Conservation (phyloP, 1,140 invertebrate species). For the Mylabris phalerata region DNA sequence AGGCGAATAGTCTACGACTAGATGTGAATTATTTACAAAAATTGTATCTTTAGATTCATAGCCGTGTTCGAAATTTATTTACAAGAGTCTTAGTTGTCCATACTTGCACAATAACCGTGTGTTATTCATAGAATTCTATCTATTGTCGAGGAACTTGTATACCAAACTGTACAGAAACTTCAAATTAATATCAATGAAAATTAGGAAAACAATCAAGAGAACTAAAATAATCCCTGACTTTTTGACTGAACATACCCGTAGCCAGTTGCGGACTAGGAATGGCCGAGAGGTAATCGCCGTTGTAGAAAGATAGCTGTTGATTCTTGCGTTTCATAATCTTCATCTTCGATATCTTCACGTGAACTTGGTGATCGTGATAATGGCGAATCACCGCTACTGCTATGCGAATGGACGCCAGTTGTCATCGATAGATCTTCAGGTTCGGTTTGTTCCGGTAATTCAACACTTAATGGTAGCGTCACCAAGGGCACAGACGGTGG, state of each 20-base stretch:
- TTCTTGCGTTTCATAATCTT: constrained; percentile 29
- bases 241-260: constrained; percentile 25
- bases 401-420: constrained; percentile 37
- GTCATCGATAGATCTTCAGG: constrained; percentile 76
- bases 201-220: constrained; percentile 10
- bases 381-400: constrained; percentile 34
- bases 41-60: constrained; percentile 5
- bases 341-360: constrained; percentile 30
- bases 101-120: background rate
- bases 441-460: constrained; percentile 75
- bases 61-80: constrained; percentile 1
- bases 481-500: constrained; percentile 30
- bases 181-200: background rate
- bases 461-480: constrained; percentile 35
- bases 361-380: constrained; percentile 32
- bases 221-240: constrained; percentile 20
- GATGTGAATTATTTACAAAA: no score
- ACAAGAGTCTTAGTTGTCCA: background rate
- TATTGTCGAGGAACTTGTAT: constrained; percentile 40
- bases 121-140: background rate
- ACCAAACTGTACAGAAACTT: constrained; percentile 37
- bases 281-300: constrained; percentile 18
- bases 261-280: constrained; percentile 25
- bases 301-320: constrained; percentile 28
- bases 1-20: no score